Conservation (phyloP, 2,113 vertebrate genomes). For the Haplochromis vanheusdeni region DNA sequence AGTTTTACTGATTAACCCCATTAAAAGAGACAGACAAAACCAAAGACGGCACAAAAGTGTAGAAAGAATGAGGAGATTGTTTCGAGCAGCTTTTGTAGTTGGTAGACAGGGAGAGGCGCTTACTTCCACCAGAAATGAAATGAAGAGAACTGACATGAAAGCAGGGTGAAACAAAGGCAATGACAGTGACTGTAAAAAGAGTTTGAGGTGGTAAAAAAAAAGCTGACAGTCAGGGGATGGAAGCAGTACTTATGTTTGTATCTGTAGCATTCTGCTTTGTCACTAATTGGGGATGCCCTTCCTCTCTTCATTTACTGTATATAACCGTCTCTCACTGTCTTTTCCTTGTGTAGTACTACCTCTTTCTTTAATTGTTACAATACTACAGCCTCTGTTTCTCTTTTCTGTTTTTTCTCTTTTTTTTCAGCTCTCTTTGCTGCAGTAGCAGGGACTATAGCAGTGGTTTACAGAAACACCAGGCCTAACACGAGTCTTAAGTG, state of each 20-base stretch:
- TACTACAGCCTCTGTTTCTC: neutral
- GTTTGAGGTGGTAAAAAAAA: neutral
- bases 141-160: slow-evolving; percentile 39
- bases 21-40: slow-evolving; percentile 30
- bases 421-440: neutral
- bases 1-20: slow-evolving; percentile 60
- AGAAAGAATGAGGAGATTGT: slow-evolving; percentile 42
- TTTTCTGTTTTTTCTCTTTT: neutral
- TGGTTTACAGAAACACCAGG: slow-evolving; percentile 47
- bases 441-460: slow-evolving; percentile 15
- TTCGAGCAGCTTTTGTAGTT: slow-evolving; percentile 46
- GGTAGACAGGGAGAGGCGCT: slow-evolving; percentile 4
- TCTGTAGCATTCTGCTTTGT: slow-evolving; percentile 11
- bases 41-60: neutral
- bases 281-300: slow-evolving; percentile 26
- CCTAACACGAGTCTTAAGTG: slow-evolving; percentile 42
- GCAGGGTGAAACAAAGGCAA: slow-evolving; percentile 39
- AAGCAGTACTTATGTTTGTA: slow-evolving; percentile 5
- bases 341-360: neutral
- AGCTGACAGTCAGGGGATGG: neutral
- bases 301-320: neutral
- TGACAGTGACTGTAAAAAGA: slow-evolving; percentile 37
- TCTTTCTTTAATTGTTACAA: neutral
- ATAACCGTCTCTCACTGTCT: neutral
- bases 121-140: slow-evolving; percentile 37